A percentile compares a stretch with the other conserved stretches of the same genome.
phyloP scores from a whole-genome alignment of 1,140 invertebrate genomes.

The Diabrotica undecimpunctata region DNA sequence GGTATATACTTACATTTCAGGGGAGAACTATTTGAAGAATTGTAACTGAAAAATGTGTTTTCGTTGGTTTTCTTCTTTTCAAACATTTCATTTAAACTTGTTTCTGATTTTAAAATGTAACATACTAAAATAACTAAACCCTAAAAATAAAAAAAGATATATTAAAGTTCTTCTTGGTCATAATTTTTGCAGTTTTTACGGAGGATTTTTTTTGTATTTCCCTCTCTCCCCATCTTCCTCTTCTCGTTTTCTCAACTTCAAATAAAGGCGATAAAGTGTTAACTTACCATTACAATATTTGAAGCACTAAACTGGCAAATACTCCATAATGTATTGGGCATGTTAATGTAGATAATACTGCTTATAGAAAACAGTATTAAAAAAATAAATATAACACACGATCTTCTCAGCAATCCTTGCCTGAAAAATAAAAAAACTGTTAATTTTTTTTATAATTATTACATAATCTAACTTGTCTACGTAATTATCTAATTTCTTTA shows the following conservation, averaged over 20 bases:
- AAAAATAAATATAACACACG: constrained; percentile 31
- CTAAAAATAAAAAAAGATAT: constrained; percentile 22
- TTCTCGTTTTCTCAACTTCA: too few species aligned
- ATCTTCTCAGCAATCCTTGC: constrained; percentile 29
- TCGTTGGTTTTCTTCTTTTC: constrained; percentile 22
- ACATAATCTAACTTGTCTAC: too few species aligned
- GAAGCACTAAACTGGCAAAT: constrained; percentile 34
- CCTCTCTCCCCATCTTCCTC: too few species aligned
- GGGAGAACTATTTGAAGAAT: constrained; percentile 27
- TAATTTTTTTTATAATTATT: too few species aligned
- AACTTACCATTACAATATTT: constrained; percentile 35
- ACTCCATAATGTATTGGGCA: constrained; percentile 33
- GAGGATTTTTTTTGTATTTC: too few species aligned
- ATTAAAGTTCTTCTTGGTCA: too few species aligned
- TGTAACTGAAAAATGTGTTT: constrained; percentile 27
- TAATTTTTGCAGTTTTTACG: too few species aligned
- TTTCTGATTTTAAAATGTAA: constrained; percentile 36
- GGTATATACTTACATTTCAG: constrained; percentile 32
- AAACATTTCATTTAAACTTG: constrained; percentile 25
- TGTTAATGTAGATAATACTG: constrained; percentile 39
- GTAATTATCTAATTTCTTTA: too few species aligned
- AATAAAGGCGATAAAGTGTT: too few species aligned
- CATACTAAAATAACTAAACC: constrained; percentile 29
- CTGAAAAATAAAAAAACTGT: constrained; percentile 27
- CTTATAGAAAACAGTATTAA: constrained; percentile 30